These are phyloP conservation scores for Homarus americanus DNA, from an alignment of 1,140 invertebrate species.

Conservation along the genomic window DNA sequence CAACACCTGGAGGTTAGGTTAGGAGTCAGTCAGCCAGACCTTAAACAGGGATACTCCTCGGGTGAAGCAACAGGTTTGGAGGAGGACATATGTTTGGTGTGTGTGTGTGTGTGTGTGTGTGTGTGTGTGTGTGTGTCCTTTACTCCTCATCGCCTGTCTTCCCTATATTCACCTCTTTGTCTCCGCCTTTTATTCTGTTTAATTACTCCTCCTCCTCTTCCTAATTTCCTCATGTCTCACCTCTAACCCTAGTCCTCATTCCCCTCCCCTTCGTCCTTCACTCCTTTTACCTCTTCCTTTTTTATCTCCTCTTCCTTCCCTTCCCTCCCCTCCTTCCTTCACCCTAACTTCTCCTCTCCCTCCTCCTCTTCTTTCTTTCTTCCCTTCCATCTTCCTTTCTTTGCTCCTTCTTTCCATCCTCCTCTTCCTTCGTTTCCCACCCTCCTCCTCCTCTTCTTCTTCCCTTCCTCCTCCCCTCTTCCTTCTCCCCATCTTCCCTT, in stretches of 20 bases:
- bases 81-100: no score
- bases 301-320: not conserved
- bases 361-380: not conserved
- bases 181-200: conserved; percentile 14
- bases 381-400: not conserved
- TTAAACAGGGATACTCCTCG: no score
- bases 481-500: not conserved
- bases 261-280: not conserved
- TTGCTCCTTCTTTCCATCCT: not conserved
- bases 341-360: not conserved
- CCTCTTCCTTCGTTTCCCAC: no score
- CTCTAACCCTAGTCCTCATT: not conserved
- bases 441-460: not conserved
- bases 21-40: no score
- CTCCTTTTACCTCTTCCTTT: not conserved
- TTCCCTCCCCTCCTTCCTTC: no score
- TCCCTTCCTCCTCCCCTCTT: not conserved
- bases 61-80: no score
- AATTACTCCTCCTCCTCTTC: not conserved
- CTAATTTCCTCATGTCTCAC: not conserved
- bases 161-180: no score
- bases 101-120: no score
- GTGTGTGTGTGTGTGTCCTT: no score
- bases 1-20: no score
- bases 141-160: no score